Evolutionary conservation across 2,888 invertebrate genomes (phyloP).

Genomic region (Neuroscelio doddi): DNA sequence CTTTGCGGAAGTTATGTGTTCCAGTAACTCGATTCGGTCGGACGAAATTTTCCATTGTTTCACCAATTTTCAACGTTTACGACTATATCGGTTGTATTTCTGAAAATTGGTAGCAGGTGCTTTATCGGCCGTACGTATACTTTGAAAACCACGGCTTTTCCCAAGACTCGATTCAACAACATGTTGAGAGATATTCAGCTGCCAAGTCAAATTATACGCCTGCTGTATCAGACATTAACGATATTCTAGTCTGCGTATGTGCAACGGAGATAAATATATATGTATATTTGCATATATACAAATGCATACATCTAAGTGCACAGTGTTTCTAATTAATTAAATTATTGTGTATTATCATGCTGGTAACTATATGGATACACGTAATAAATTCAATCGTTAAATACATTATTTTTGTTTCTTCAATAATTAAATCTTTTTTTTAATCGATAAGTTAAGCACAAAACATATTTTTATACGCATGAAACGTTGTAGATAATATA

Average conservation of each 20-base stretch:
- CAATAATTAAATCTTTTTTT: too few species aligned
- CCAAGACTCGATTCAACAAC: conserved; percentile 45
- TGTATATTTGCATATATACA: too few species aligned
- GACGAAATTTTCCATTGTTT: conserved; percentile 46
- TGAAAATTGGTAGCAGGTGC: conserved; percentile 47
- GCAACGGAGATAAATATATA: conserved; percentile 12
- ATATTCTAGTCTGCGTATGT: conserved; percentile 17
- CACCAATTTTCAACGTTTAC: conserved; percentile 46
- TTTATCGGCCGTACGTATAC: conserved; percentile 37
- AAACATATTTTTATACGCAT: too few species aligned
- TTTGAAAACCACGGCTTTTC: conserved; percentile 40
- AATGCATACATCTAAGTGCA: conserved; percentile 14
- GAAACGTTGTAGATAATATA: too few species aligned
- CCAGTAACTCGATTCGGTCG: conserved; percentile 46
- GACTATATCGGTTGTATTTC: conserved; percentile 27
- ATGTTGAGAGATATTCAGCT: conserved; percentile 36
- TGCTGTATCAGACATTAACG: conserved; percentile 45
- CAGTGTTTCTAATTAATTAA: conserved; percentile 29
- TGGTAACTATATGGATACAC: too few species aligned
- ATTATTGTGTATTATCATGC: conserved; percentile 9
- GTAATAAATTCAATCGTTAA: too few species aligned
- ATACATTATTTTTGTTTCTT: too few species aligned
- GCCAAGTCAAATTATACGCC: conserved; percentile 45
- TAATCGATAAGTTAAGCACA: too few species aligned
- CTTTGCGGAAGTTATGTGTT: conserved; percentile 43